Percentiles rank a stretch among this genome's conserved stretches.
phyloP scores from a whole-genome alignment of 1,140 invertebrate species.

The Apolygus lucorum region DNA sequence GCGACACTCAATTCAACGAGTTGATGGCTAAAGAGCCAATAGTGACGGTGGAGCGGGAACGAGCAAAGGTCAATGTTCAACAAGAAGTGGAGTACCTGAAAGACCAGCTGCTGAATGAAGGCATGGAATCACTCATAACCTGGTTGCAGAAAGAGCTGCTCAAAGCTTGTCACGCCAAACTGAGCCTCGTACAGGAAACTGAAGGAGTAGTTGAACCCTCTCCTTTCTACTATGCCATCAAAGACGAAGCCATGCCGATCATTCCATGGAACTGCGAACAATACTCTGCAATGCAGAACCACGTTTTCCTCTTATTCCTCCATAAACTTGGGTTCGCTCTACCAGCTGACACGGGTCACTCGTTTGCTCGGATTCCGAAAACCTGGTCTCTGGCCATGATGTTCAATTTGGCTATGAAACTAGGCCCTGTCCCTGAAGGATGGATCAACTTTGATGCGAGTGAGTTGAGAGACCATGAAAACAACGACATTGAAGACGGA shows the following conservation, averaged over 20 bases:
- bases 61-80: not conserved
- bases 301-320: slow-evolving; percentile 58
- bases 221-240: not conserved
- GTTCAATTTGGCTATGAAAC: slow-evolving; percentile 53
- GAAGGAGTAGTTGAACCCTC: slow-evolving; percentile 37
- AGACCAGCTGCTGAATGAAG: slow-evolving; percentile 47
- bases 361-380: slow-evolving; percentile 63
- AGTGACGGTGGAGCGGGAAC: not conserved
- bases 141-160: slow-evolving; percentile 61
- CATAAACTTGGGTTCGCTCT: slow-evolving; percentile 64
- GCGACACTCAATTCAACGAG: slow-evolving; percentile 46
- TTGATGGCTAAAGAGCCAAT: slow-evolving; percentile 37
- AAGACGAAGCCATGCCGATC: slow-evolving; percentile 53
- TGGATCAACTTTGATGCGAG: slow-evolving; percentile 14
- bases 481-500: not conserved
- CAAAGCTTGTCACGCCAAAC: slow-evolving; percentile 57
- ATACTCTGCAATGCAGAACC: slow-evolving; percentile 50
- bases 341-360: slow-evolving; percentile 55
- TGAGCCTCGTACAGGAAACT: slow-evolving; percentile 42
- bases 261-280: slow-evolving; percentile 66
- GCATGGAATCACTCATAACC: slow-evolving; percentile 43
- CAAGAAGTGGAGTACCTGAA: slow-evolving; percentile 26
- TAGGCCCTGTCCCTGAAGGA: slow-evolving; percentile 46
- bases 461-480: not conserved
- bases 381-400: slow-evolving; percentile 59